phyloP scores from a whole-genome alignment of 2,113 vertebrate species.

The Trichechus manatus region DNA sequence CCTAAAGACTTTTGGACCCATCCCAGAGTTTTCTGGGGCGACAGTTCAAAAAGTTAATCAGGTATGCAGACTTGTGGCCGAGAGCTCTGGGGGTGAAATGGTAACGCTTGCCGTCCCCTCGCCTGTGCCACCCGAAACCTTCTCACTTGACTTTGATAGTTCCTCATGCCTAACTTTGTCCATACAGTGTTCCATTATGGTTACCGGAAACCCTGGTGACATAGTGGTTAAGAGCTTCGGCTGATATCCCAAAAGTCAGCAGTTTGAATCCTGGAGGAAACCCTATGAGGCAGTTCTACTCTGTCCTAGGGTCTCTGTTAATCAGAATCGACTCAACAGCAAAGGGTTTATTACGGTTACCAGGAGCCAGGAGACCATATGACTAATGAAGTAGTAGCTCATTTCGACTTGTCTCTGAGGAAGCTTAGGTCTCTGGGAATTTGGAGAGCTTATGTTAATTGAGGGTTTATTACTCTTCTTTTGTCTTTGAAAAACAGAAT shows the following conservation, averaged over 20 bases:
- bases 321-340: too few relatives aligned
- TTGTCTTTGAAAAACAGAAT: neutral
- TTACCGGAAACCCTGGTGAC: neutral
- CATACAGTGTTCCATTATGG: rapidly evolving
- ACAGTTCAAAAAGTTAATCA: conserved; percentile 88
- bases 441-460: neutral
- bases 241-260: too few relatives aligned
- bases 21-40: conserved; percentile 93
- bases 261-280: too few relatives aligned
- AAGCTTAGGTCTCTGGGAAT: neutral
- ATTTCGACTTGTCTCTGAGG: neutral
- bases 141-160: too few relatives aligned
- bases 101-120: neutral
- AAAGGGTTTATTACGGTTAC: neutral
- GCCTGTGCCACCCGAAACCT: neutral
- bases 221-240: too few relatives aligned
- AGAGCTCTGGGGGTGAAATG: rapidly evolving
- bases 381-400: neutral
- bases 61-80: conserved; percentile 81
- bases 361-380: neutral
- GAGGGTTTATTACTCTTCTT: neutral
- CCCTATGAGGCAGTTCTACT: too few relatives aligned
- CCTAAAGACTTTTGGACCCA: conserved; percentile 92
- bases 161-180: neutral
- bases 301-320: too few relatives aligned